A percentile compares a stretch with the other conserved stretches of the same genome.
These are phyloP conservation scores for Pollenia griseotomentosa DNA, from an alignment of 2,888 invertebrate genomes.

Conservation along the genomic window DNA sequence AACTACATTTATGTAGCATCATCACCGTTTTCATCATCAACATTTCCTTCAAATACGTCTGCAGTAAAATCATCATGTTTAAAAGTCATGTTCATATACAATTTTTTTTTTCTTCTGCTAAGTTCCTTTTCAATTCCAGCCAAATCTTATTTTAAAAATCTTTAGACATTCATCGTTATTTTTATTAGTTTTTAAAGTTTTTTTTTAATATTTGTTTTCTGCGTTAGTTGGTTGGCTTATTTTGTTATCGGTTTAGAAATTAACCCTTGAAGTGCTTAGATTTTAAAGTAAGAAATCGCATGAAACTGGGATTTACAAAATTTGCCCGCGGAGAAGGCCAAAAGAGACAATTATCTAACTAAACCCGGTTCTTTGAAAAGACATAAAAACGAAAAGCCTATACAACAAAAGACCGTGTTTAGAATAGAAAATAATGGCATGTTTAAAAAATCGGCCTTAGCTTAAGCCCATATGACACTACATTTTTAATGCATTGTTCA, in stretches of 20 bases:
- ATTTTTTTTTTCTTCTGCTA: slow-evolving; percentile 28
- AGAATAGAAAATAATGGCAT: too few relatives aligned
- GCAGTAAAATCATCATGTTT: slow-evolving; percentile 59
- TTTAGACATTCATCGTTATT: slow-evolving; percentile 72
- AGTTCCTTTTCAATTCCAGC: slow-evolving; percentile 59
- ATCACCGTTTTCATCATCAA: slow-evolving; percentile 55
- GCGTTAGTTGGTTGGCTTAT: slow-evolving; percentile 50
- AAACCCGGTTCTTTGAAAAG: too few relatives aligned
- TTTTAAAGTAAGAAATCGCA: too few relatives aligned
- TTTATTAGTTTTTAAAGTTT: slow-evolving; percentile 54
- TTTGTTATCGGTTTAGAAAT: slow-evolving; percentile 42
- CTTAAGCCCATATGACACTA: too few relatives aligned
- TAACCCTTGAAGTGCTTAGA: slow-evolving; percentile 23
- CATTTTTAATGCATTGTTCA: too few relatives aligned
- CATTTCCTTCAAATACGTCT: slow-evolving; percentile 53
- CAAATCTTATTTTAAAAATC: slow-evolving; percentile 72
- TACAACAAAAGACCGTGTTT: too few relatives aligned
- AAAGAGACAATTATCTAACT: too few relatives aligned
- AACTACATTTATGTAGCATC: slow-evolving; percentile 21
- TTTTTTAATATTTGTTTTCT: slow-evolving; percentile 58
- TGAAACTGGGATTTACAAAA: too few relatives aligned
- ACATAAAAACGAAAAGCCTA: too few relatives aligned
- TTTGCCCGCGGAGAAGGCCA: too few relatives aligned
- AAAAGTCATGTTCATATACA: slow-evolving; percentile 70
- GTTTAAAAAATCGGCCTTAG: too few relatives aligned